A percentile compares a stretch with the other conserved stretches of the same genome.
Evolutionary conservation across 2,797 vertebrate genomes (phyloP).

Genomic region (Malurus splendens): DNA sequence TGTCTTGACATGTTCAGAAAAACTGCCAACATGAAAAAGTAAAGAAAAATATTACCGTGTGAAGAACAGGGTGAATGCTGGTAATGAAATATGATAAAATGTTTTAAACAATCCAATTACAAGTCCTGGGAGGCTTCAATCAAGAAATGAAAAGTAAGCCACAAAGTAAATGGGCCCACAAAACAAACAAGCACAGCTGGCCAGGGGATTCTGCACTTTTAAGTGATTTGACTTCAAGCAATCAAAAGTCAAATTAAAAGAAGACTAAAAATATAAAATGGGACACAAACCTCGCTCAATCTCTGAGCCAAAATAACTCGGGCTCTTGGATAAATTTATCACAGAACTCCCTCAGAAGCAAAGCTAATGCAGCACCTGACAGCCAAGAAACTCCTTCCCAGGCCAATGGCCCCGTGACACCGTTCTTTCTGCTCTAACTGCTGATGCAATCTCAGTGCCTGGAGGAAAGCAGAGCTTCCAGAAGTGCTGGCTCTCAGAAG

Average conservation of each 20-base stretch:
- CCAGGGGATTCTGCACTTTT: not conserved
- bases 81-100: not conserved
- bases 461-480: slow-evolving; percentile 19
- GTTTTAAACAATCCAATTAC: not conserved
- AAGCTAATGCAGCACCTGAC: slow-evolving; percentile 13
- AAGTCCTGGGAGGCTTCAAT: not conserved
- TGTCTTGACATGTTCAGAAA: not conserved
- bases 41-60: not conserved
- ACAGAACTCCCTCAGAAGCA: not conserved
- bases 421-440: slow-evolving; percentile 45
- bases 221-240: not conserved
- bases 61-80: not conserved
- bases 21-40: not conserved
- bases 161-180: not conserved
- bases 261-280: not conserved
- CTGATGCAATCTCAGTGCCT: slow-evolving; percentile 39
- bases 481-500: slow-evolving; percentile 30
- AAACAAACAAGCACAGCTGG: not conserved
- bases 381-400: slow-evolving; percentile 36
- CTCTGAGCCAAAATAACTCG: not conserved
- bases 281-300: not conserved
- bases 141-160: slow-evolving; percentile 3
- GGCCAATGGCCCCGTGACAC: slow-evolving; percentile 25
- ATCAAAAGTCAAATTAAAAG: not conserved
- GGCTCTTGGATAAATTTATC: not conserved